A percentile compares a stretch with the other conserved stretches of the same genome.
These are phyloP conservation scores for Hetaerina americana DNA, from an alignment of 1,140 invertebrate genomes.

Conservation along the genomic window DNA sequence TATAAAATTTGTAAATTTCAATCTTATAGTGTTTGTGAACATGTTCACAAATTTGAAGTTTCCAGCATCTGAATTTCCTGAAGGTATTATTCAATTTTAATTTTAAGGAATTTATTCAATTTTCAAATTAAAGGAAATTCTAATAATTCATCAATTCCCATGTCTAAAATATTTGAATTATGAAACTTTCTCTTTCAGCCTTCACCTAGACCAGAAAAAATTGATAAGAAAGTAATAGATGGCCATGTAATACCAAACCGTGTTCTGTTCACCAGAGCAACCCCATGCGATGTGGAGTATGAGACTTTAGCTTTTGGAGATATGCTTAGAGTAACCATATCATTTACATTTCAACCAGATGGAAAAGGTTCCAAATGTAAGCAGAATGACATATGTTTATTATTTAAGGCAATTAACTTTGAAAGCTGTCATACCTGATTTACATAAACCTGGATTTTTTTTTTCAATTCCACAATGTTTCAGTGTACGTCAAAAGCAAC, in stretches of 20 bases:
- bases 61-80: constrained; percentile 6
- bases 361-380: too few relatives aligned
- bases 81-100: constrained; percentile 2
- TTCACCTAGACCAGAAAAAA: constrained; percentile 46
- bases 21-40: too few relatives aligned
- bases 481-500: constrained; percentile 79
- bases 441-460: too few relatives aligned
- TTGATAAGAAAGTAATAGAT: constrained; percentile 73
- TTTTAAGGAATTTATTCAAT: not conserved
- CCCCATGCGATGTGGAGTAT: constrained; percentile 50
- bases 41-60: too few relatives aligned
- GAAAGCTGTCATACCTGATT: too few relatives aligned
- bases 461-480: too few relatives aligned
- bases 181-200: constrained; percentile 38
- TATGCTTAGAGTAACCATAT: constrained; percentile 66
- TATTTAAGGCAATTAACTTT: too few relatives aligned
- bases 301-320: constrained; percentile 68
- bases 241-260: constrained; percentile 79
- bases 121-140: not conserved
- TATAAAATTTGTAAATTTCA: too few relatives aligned
- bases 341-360: constrained; percentile 48
- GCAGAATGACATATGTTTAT: too few relatives aligned
- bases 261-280: constrained; percentile 73
- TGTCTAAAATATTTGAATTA: constrained; percentile 4
- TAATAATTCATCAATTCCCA: too few relatives aligned